phyloP scores from a whole-genome alignment of 2,113 vertebrate species.

The Tupaia chinensis region DNA sequence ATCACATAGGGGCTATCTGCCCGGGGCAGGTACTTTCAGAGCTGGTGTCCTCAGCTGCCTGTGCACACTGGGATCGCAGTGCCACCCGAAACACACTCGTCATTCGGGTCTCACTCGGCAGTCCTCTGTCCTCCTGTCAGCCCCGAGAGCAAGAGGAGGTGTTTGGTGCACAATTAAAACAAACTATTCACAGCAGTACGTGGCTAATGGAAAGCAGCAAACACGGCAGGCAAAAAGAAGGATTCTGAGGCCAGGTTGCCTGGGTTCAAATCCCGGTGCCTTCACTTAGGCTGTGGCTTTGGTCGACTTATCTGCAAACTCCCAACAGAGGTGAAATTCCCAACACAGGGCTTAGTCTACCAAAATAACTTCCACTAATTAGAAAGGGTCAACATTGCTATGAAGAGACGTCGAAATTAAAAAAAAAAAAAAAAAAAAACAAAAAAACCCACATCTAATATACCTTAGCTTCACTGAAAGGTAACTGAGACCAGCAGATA shows the following conservation, averaged over 20 bases:
- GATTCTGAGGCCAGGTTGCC: neutral
- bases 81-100: neutral
- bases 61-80: neutral
- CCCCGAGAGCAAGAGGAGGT: neutral
- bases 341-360: neutral
- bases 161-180: neutral
- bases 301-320: neutral
- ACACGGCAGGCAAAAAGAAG: neutral
- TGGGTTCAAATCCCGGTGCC: neutral
- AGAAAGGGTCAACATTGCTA: slow-evolving; percentile 8
- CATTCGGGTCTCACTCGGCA: neutral
- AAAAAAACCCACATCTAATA: neutral
- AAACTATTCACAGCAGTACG: neutral
- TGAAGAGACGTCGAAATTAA: slow-evolving; percentile 14
- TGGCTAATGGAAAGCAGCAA: neutral
- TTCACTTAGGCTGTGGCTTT: neutral
- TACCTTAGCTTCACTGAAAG: slow-evolving; percentile 7
- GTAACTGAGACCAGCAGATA: neutral
- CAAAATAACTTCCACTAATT: slow-evolving; percentile 62
- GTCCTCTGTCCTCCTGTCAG: neutral
- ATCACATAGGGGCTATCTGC: neutral
- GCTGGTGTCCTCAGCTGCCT: neutral
- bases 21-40: neutral
- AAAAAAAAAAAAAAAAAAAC: no score
- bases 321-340: slow-evolving; percentile 26